A percentile compares a stretch with the other conserved stretches of the same genome.
These are phyloP conservation scores for Neomonachus schauinslandi DNA, from an alignment of 2,113 vertebrate species.

Conservation along the genomic window DNA sequence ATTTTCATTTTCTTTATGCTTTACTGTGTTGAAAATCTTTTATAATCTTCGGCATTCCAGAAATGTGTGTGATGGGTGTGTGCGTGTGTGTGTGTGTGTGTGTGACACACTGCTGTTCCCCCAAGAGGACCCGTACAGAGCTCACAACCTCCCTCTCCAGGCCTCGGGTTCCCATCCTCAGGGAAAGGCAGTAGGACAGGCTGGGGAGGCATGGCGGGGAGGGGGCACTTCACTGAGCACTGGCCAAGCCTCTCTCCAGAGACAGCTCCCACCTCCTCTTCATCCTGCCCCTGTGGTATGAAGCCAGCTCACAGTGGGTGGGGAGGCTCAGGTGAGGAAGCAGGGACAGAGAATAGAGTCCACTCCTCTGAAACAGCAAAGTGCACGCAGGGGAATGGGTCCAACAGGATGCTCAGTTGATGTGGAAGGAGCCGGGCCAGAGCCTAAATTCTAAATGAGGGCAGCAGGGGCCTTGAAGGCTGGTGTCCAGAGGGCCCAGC, in stretches of 20 bases:
- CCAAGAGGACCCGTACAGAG: rapidly evolving
- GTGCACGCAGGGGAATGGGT: neutral
- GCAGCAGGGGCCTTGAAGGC: neutral
- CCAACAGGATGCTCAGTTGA: neutral
- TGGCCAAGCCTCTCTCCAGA: neutral
- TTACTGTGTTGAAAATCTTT: neutral
- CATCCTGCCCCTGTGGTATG: neutral
- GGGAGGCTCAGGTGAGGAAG: neutral
- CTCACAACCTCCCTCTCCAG: neutral
- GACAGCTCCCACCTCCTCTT: neutral
- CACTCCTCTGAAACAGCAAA: neutral
- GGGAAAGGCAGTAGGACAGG: neutral
- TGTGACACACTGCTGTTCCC: neutral
- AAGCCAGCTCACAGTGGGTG: neutral
- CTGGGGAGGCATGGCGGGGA: neutral
- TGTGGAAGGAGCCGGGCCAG: neutral
- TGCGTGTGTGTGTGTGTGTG: neutral
- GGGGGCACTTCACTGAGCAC: neutral
- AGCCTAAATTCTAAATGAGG: neutral
- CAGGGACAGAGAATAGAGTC: neutral
- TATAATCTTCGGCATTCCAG: neutral
- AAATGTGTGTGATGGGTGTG: neutral
- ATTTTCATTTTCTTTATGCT: neutral
- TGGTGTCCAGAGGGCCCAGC: neutral
- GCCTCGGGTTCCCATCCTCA: neutral